A percentile compares a stretch with the other conserved stretches of the same genome.
These are phyloP conservation scores for Lophotriccus pileatus DNA, from an alignment of 2,797 vertebrate species.

Conservation along the genomic window DNA sequence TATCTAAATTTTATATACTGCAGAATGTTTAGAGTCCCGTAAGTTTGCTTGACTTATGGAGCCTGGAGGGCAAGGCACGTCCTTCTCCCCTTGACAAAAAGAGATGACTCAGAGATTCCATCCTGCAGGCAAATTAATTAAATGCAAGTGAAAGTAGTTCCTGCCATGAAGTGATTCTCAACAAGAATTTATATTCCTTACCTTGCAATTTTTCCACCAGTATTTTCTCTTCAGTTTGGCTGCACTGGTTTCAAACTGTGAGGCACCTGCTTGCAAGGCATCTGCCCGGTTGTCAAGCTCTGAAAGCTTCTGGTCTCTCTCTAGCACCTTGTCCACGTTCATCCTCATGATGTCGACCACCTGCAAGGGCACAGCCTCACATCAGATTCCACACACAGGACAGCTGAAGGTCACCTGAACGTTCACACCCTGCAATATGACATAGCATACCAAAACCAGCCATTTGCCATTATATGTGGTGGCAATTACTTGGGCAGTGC, in stretches of 20 bases:
- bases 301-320: conserved; percentile 74
- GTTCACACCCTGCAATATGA: neutral
- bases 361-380: conserved; percentile 5
- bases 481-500: neutral
- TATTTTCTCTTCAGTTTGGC: conserved; percentile 78
- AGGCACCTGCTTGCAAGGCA: conserved; percentile 74
- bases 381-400: neutral
- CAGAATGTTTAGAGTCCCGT: neutral
- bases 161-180: neutral
- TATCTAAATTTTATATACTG: neutral
- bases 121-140: neutral
- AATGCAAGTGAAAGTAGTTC: neutral
- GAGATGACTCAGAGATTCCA: neutral
- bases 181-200: neutral
- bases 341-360: conserved; percentile 78
- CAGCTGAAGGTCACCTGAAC: neutral
- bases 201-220: conserved; percentile 80
- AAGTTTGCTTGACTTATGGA: neutral
- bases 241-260: conserved; percentile 77
- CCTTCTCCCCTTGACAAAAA: neutral
- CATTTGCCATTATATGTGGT: neutral
- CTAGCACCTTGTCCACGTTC: conserved; percentile 76
- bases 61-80: neutral
- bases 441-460: neutral
- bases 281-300: conserved; percentile 76